Base-by-base conservation (phyloP, 2,888 invertebrate genomes). In the Falcaria lacertinaria region DNA sequence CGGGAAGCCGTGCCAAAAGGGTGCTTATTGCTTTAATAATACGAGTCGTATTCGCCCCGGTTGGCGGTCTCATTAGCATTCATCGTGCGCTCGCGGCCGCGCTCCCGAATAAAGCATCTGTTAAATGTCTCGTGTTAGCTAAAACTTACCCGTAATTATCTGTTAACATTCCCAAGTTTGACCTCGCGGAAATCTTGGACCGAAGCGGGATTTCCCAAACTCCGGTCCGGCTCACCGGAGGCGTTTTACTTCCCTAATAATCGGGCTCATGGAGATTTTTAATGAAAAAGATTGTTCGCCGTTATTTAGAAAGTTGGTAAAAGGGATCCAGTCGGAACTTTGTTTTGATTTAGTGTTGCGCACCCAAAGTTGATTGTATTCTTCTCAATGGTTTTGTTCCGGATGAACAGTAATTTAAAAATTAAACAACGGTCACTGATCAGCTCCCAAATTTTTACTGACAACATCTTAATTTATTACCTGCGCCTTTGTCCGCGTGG, bases 81-180 rank as follows among this genome's bases (percentile, higher is more conserved):
- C 88, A 85, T 79, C 76, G 80, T 77, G 79, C 84, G 87, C 80
- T 76, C 86, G 85, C 84, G 83, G 77, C 83, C 78, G 77, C 81
- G 80, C 77, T 76, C 80, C 80, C 81, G 80, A 84, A 84, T 82
- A 83, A 88, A 89, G 84, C 89, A 87, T 86, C 88, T 87, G 89
- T 86, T 89, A 89, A 89, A 89, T 88, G 87, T 89, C 88, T 86
- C 86, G 84, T 83, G 83, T 83, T 81, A 76, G 83, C 81, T 81
- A 76, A 86, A 87, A 87, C 87, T 88, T 87, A 75, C 74, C 74
- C 77, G 80, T 88, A 88, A 89, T 89, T 88, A 89, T 89, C 88
- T 89, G 89, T 88, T 88, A 88, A 89, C 87, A 89, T 86, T 85
- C 78, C 81, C 76, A 89, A 88, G 84, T 88, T 86, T 86, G 87